Conservation (phyloP, 2,888 invertebrate genomes). For the Caenorhabditis doughertyi region DNA sequence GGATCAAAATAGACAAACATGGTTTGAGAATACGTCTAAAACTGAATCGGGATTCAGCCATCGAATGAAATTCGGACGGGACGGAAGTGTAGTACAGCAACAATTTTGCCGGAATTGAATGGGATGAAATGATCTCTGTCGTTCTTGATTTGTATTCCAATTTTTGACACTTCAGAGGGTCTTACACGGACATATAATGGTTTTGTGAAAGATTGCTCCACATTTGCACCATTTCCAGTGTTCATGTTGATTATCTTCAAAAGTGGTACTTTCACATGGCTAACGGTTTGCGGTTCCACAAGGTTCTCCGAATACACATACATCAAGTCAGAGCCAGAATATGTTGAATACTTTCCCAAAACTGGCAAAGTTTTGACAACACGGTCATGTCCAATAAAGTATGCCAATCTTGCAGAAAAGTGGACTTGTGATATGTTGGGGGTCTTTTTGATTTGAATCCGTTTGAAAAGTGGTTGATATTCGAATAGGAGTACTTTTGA, state of each 20-base stretch:
- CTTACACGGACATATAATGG: conserved; percentile 22
- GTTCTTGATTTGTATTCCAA: conserved; percentile 19
- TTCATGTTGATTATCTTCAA: no score
- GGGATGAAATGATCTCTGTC: conserved; percentile 30
- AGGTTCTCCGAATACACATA: conserved; percentile 29
- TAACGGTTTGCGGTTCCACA: conserved; percentile 30
- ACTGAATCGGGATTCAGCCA: background rate
- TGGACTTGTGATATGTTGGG: background rate
- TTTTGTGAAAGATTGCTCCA: conserved; percentile 9
- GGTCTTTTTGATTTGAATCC: background rate
- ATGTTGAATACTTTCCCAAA: conserved; percentile 6
- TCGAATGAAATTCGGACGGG: background rate
- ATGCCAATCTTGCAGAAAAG: background rate
- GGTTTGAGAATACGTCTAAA: background rate
- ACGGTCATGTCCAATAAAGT: background rate
- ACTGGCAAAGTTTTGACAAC: background rate
- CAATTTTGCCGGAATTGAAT: conserved; percentile 34
- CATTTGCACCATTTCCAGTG: background rate
- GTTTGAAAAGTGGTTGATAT: background rate
- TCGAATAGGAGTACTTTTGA: background rate
- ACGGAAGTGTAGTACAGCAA: conserved; percentile 32
- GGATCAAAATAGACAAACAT: conserved; percentile 9
- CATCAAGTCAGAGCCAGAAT: conserved; percentile 29
- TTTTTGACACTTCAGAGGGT: background rate
- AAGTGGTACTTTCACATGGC: no score